Conservation (phyloP, 2,113 vertebrate species). For the Pholis gunnellus region DNA sequence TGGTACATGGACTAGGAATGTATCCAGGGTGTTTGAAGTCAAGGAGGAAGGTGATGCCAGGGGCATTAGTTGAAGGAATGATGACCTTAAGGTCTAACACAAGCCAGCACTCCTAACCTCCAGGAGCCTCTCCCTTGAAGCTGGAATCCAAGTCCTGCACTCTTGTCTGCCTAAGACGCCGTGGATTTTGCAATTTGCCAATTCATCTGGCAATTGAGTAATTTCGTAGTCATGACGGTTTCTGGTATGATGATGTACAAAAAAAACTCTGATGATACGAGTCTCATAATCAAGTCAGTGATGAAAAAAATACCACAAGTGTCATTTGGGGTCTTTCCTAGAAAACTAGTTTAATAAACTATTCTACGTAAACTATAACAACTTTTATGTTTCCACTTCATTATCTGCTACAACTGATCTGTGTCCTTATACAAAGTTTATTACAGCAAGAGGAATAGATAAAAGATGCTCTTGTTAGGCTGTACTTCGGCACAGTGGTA, state of each 20-base stretch:
- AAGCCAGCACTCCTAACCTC: slow-evolving; percentile 81
- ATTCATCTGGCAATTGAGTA: slow-evolving; percentile 39
- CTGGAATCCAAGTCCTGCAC: slow-evolving; percentile 61
- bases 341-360: not conserved
- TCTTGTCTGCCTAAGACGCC: slow-evolving; percentile 32
- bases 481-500: not conserved
- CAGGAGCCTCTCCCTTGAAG: slow-evolving; percentile 75
- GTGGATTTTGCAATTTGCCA: slow-evolving; percentile 37
- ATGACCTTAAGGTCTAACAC: slow-evolving; percentile 87
- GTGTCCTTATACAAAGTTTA: not conserved
- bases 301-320: not conserved
- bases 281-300: not conserved
- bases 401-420: not conserved
- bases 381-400: not conserved
- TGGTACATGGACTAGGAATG: slow-evolving; percentile 90
- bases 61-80: slow-evolving; percentile 82
- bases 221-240: slow-evolving; percentile 15
- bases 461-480: not conserved
- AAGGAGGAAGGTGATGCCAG: slow-evolving; percentile 83
- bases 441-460: not conserved
- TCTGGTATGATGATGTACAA: not conserved
- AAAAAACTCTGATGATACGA: not conserved
- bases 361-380: not conserved
- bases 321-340: not conserved
- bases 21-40: slow-evolving; percentile 87